Evolutionary conservation across 2,113 vertebrate species (phyloP), one percentile per base, ranked within the genome.

Genomic region (Lophius piscatorius): DNA sequence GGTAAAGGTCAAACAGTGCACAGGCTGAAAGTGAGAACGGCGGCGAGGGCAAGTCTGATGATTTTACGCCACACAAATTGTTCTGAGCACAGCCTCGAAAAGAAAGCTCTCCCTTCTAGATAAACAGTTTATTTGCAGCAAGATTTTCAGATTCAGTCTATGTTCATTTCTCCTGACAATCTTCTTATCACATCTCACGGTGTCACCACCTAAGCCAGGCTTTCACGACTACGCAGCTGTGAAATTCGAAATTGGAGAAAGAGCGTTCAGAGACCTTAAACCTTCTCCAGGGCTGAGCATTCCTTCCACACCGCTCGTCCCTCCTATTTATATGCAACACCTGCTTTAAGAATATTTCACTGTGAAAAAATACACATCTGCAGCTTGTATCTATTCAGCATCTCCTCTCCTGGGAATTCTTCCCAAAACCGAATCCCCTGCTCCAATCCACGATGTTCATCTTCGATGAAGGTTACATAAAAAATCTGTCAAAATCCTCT

Each of bases 1-100:
- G 22, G 60, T 9, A 78, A 80, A 81, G 80, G 80, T 84, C 82
- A 77, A 52, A 63, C 0, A 21, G 33, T 62, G 57, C 17, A 33
- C 14, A 31, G 24, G 31, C 28, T n/a, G n/a, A 18, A 58, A 57
- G 4, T 16, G 23, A 28, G 26, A 5, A 28, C 26, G 26, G 4
- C 6, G 1, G 23, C 4, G 40, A 23, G 13, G 2, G 26, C n/a
- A 9, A 5, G 26, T 28, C 7, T 21, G 11, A 62, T 59, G 6
- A 33, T 62, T 49, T 28, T 16, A 26, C 21, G 23, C 35, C 7
- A 38, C 39, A 24, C 8, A 6, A 49, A 69, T 46, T 33, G 17
- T 63, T 10, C n/a, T n/a, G n/a, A 62, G 44, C 33, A 29, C 3
- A 7, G 7, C 10, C 6, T 38, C 10, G n/a, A 14, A 28, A 48